Evolutionary conservation across 2,888 invertebrate genomes (phyloP).

Genomic region (Pterobdella sp.): DNA sequence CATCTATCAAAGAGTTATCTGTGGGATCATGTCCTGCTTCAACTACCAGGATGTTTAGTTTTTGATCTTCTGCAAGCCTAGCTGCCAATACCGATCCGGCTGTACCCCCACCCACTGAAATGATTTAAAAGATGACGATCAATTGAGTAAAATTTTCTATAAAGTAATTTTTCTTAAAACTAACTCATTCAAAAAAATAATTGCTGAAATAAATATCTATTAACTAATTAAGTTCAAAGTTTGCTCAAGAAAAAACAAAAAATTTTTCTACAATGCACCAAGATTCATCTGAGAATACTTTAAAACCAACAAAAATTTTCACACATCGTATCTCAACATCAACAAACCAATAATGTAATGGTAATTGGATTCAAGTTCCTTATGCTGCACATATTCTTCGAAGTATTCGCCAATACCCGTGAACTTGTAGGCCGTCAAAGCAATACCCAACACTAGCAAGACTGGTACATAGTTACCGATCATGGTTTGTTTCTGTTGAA

Average conservation of each 20-base stretch:
- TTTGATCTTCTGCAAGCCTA: conserved; percentile 36
- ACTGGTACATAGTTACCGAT: conserved; percentile 36
- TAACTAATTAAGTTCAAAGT: no score
- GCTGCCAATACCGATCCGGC: conserved; percentile 38
- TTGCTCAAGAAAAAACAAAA: no score
- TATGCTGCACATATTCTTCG: conserved; percentile 30
- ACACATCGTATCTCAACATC: neutral
- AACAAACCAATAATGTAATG: conserved; percentile 38
- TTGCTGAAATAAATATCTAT: neutral
- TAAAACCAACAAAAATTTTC: no score
- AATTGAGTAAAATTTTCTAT: neutral
- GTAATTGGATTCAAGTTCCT: conserved; percentile 34
- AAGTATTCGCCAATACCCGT: conserved; percentile 31
- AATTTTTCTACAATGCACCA: no score
- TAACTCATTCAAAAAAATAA: no score
- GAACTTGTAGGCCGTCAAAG: conserved; percentile 36
- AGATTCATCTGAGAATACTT: no score
- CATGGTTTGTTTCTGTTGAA: conserved; percentile 9
- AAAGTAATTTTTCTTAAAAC: neutral
- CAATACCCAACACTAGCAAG: conserved; percentile 36
- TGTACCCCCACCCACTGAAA: conserved; percentile 39
- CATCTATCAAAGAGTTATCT: conserved; percentile 34
- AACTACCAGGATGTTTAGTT: conserved; percentile 42
- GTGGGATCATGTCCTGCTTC: conserved; percentile 52
- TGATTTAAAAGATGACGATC: no score